Percentiles rank a stretch among this genome's conserved stretches.
Conservation (phyloP, 35 echinoderm and acorn worm species). For the Diadema setosum region DNA sequence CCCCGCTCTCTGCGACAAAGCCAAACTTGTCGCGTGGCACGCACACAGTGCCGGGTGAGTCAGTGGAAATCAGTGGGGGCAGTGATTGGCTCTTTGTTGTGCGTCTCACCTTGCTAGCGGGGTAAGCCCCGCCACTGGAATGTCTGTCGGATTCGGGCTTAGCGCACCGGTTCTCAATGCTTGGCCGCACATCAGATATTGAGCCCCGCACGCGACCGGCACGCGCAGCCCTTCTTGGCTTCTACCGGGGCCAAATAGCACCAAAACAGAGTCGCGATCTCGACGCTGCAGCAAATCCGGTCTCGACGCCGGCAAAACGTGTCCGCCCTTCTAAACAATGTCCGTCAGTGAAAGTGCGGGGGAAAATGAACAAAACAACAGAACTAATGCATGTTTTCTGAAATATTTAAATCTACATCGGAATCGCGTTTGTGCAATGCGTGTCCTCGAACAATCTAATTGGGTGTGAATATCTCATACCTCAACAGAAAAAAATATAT, state of each 20-base stretch:
- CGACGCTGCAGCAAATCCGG: not conserved
- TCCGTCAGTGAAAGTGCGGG: too few species aligned
- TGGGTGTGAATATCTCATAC: too few species aligned
- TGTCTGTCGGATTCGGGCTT: not conserved
- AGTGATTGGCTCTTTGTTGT: conserved; percentile 17
- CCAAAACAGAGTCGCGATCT: not conserved
- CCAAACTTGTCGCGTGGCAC: not conserved
- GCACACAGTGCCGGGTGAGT: too few species aligned
- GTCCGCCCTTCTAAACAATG: not conserved
- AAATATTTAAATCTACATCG: too few species aligned
- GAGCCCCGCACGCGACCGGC: not conserved
- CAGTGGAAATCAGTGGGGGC: not conserved
- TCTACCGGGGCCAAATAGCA: too few species aligned
- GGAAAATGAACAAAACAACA: too few species aligned
- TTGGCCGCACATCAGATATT: not conserved
- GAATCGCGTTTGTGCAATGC: too few species aligned
- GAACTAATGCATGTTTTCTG: too few species aligned
- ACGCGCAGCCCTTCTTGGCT: not conserved
- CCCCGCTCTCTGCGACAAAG: too few species aligned
- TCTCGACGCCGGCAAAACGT: not conserved
- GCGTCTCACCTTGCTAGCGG: not conserved
- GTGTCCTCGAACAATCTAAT: too few species aligned
- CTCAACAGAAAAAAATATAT: too few species aligned
- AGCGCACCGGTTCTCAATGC: not conserved
- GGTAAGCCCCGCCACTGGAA: conserved; percentile 3